Conservation (phyloP, 2,888 invertebrate genomes). For the Volucella inflata region DNA sequence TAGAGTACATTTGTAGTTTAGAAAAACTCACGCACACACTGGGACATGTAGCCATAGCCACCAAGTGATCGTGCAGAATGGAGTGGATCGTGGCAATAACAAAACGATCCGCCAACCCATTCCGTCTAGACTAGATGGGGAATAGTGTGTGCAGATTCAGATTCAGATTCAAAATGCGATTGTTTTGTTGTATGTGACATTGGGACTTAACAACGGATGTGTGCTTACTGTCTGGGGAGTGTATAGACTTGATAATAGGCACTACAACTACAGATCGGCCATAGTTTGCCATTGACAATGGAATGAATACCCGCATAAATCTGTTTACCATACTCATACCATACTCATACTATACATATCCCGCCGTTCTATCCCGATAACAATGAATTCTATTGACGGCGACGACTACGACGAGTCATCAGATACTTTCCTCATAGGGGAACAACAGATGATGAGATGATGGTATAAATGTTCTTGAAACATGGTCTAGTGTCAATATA, state of each 20-base stretch:
- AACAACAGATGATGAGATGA: neutral
- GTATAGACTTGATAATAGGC: slow-evolving; percentile 40
- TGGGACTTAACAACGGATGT: slow-evolving; percentile 40
- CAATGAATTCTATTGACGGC: slow-evolving; percentile 65
- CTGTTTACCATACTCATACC: slow-evolving; percentile 37
- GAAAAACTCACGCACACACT: slow-evolving; percentile 21
- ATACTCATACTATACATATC: too few species aligned
- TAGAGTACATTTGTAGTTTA: slow-evolving; percentile 11
- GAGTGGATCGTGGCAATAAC: slow-evolving; percentile 33
- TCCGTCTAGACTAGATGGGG: slow-evolving; percentile 73
- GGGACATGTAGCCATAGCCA: neutral
- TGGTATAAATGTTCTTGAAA: slow-evolving; percentile 42
- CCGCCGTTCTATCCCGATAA: slow-evolving; percentile 9
- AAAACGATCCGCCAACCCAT: slow-evolving; percentile 62
- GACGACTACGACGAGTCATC: slow-evolving; percentile 38
- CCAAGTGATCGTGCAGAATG: slow-evolving; percentile 42
- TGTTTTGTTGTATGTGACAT: slow-evolving; percentile 32
- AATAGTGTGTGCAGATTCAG: slow-evolving; percentile 56
- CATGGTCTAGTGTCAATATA: slow-evolving; percentile 11
- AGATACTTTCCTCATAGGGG: neutral
- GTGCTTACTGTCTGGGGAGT: slow-evolving; percentile 55
- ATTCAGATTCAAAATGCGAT: slow-evolving; percentile 12
- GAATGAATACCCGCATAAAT: slow-evolving; percentile 61
- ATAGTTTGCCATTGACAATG: slow-evolving; percentile 73
- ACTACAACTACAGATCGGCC: neutral